Percentiles rank a stretch among this genome's conserved stretches.
Conservation (phyloP, 2,797 vertebrate genomes). For the Rhincodon typus region DNA sequence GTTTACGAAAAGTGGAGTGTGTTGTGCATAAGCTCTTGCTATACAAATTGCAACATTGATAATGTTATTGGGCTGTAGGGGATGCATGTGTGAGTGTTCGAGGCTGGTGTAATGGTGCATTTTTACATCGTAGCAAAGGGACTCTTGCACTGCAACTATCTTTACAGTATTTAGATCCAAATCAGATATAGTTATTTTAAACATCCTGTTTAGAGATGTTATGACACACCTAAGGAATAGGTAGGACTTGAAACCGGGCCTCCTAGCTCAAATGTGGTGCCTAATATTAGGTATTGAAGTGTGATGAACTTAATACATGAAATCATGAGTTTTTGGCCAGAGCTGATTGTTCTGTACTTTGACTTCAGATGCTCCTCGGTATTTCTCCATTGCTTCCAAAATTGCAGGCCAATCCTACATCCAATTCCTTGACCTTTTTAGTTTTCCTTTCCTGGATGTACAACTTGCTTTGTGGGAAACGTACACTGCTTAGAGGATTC, state of each 20-base stretch:
- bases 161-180: neutral
- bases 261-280: too few relatives aligned
- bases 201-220: too few relatives aligned
- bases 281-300: neutral
- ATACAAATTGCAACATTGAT: neutral
- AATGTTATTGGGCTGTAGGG: neutral
- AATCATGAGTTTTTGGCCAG: neutral
- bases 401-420: neutral
- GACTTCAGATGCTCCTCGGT: neutral
- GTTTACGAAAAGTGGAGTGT: neutral
- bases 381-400: neutral
- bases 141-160: neutral
- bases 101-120: neutral
- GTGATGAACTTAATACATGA: neutral
- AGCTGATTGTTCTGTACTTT: neutral
- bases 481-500: neutral
- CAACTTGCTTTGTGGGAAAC: neutral
- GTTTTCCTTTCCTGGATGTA: neutral
- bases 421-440: neutral
- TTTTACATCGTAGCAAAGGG: neutral
- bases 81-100: neutral
- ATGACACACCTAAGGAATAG: too few relatives aligned
- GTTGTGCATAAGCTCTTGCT: neutral
- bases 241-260: too few relatives aligned
- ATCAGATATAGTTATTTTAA: neutral